phyloP scores from a whole-genome alignment of 2,113 vertebrate species.

The Carollia perspicillata region DNA sequence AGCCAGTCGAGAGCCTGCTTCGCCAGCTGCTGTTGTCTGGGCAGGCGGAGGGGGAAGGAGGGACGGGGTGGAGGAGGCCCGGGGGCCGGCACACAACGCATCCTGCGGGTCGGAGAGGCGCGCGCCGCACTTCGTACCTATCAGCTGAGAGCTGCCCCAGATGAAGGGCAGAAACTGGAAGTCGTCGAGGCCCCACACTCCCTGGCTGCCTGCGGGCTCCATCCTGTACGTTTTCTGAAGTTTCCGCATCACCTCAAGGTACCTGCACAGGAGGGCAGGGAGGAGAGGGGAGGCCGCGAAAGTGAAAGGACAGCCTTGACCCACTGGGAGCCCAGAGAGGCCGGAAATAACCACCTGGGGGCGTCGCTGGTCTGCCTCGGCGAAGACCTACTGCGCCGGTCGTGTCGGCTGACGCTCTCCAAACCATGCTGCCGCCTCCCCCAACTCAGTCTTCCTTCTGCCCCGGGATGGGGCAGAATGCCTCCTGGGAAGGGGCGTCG shows the following conservation, averaged over 20 bases:
- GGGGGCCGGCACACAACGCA: background rate
- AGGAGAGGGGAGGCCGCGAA: background rate
- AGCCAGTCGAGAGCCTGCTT: background rate
- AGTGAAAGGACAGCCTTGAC: background rate
- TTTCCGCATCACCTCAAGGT: constrained; percentile 94
- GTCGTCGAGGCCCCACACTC: constrained; percentile 98
- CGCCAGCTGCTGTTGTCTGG: background rate
- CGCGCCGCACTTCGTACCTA: constrained; percentile 81
- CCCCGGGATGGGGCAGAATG: background rate
- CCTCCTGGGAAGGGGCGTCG: background rate
- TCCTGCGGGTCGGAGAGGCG: accelerated
- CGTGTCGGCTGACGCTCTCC: background rate
- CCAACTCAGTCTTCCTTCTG: background rate
- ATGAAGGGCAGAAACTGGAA: constrained; percentile 99
- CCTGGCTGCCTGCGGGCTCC: constrained; percentile 98
- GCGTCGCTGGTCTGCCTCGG: background rate
- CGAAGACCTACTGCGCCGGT: accelerated
- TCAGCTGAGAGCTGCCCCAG: constrained; percentile 96
- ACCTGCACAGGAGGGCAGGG: constrained; percentile 80
- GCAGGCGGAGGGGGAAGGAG: background rate
- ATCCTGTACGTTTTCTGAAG: constrained; percentile 96
- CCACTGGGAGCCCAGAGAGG: background rate
- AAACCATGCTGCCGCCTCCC: accelerated
- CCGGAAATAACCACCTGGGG: no score
- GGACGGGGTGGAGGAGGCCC: accelerated